Evolutionary conservation across 1,140 invertebrate species (phyloP), one percentile per base, ranked within the genome.

Genomic region (Drosophila pectinifera): DNA sequence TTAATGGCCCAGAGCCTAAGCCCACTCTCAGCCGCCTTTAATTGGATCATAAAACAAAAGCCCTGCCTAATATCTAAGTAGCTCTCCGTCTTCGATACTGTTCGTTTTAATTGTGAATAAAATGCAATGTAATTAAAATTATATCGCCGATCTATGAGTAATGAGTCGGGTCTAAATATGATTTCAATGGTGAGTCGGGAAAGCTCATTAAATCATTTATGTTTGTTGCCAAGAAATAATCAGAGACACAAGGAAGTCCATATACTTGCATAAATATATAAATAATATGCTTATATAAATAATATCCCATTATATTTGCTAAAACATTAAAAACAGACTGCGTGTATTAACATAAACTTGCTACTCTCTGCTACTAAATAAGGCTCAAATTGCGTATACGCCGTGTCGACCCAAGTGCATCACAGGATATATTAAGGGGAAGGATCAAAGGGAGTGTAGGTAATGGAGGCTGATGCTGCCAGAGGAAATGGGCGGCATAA

Each of bases 51-150:
- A 75, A 83, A 83, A 61, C 80, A 78, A 43, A 61, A 58, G 20
- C 74, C 53, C 38, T n/a, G 46, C 34, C 67, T 18, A 53, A 61
- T 26, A 53, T 45, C 48, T 4, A 6, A 14, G 4, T 22, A 34
- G 11, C 57, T 18, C 45, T 28, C 39, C 51, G n/a, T n/a, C n/a
- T n/a, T n/a, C 18, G 31, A 53, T 36, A 43, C 46, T 53, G 20
- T 56, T 39, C 74, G 61, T 54, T 82, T 82, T 78, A 80, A 83
- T 83, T 83, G 80, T 26, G 48, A 77, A 73, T 81, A 45, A 64
- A 67, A 54, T 72, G 56, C 55, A 54, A 51, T 43, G 54, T 26
- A 45, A 80, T 81, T 80, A 73, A 72, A 70, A 64, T 61, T 41
- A 51, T 38, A 11, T 13, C 31, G 16, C 38, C 5, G 11, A 18